A percentile compares a stretch with the other conserved stretches of the same genome.
phyloP scores from a whole-genome alignment of 2,888 invertebrate species.

The Eupithecia vulgata region DNA sequence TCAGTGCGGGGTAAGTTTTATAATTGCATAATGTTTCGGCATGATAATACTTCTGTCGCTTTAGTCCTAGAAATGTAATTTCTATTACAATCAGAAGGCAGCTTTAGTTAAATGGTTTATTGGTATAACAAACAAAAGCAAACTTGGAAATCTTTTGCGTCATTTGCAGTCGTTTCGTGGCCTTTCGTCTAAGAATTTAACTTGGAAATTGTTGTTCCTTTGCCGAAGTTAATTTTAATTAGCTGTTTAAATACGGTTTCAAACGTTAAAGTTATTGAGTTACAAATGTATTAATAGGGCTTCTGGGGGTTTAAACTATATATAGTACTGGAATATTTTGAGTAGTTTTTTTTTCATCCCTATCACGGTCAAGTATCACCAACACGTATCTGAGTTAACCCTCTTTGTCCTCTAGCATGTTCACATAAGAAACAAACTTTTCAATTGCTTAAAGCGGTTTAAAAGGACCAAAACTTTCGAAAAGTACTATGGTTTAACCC shows the following conservation, averaged over 20 bases:
- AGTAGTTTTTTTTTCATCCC: background rate
- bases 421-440: background rate
- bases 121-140: conserved; percentile 52
- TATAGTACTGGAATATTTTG: background rate
- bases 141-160: conserved; percentile 54
- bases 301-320: background rate
- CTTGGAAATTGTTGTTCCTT: conserved; percentile 57
- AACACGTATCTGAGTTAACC: background rate
- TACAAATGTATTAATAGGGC: conserved; percentile 9
- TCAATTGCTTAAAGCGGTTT: background rate
- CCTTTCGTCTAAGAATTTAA: conserved; percentile 57
- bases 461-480: background rate
- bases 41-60: conserved; percentile 50
- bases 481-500: background rate
- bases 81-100: conserved; percentile 50
- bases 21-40: conserved; percentile 47
- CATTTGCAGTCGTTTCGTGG: conserved; percentile 57
- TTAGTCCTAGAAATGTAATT: conserved; percentile 51
- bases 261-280: background rate
- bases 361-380: background rate
- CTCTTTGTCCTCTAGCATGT: background rate
- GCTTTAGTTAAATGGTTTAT: conserved; percentile 51
- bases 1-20: too few species aligned
- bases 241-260: conserved; percentile 40
- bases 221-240: conserved; percentile 47